Conservation (phyloP, 2,113 vertebrate species). For the Grammomys surdaster region DNA sequence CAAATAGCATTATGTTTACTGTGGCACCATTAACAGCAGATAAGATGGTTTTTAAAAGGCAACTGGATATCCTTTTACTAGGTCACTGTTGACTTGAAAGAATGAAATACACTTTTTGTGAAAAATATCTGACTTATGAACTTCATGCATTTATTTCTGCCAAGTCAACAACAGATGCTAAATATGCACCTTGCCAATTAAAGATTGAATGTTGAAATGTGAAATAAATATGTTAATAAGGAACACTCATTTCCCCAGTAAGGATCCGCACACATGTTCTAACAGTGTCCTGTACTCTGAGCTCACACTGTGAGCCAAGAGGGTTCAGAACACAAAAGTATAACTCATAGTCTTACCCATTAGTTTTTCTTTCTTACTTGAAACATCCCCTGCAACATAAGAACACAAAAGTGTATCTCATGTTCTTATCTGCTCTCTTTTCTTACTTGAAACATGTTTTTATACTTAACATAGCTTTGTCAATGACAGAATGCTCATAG, state of each 20-base stretch:
- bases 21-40: neutral
- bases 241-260: neutral
- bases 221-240: neutral
- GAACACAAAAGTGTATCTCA: neutral
- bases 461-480: neutral
- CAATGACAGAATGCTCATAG: neutral
- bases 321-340: neutral
- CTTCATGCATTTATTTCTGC: neutral
- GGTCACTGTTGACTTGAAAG: neutral
- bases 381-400: neutral
- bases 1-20: neutral
- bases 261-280: neutral
- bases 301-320: neutral
- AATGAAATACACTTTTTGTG: neutral
- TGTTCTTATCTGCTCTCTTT: neutral
- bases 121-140: neutral
- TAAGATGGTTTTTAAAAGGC: neutral
- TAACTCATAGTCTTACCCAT: neutral
- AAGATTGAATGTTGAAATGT: neutral
- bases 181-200: neutral
- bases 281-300: neutral
- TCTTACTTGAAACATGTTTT: neutral
- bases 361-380: neutral
- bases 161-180: neutral
- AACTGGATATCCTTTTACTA: neutral